Base-by-base conservation (phyloP, 2,888 invertebrate species). In the Nasonovia ribisnigri region DNA sequence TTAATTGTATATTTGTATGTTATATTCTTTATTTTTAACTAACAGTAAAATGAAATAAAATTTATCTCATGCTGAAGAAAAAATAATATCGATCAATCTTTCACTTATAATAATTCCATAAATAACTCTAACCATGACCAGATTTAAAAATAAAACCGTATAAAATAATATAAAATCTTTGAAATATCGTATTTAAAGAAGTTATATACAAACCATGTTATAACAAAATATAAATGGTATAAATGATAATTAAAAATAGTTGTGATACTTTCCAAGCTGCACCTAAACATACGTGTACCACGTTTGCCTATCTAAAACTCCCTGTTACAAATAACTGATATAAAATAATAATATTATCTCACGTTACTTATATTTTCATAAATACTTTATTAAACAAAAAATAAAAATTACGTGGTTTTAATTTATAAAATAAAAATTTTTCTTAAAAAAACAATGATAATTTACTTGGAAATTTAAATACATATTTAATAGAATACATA, bases 291-390 rank as follows among this genome's bases (percentile, higher is more conserved):
- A n/a, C 16, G 2, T 36, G 93, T 93, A 90, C 93, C 60, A 48
- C 54, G 84, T 51, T 93, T 93, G 93, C 84, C 93, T 93, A 93
- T 86, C 42, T 90, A 93, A 93, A 93, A 93, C 93, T 89, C 93
- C 93, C 48, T 57, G 57, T 93, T 93, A 90, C 10, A 29, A 90
- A 88, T 54, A 10, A 43, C 43, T 16, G 20, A 29, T 42, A 42
- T 36, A 90, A 90, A 43, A 86, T 43, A 43, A 46, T 13, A 54
- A 54, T 51, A 51, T 29, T 46, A 26, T 84, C 11, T 10, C 1
- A 43, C 43, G 4, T 84, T 43, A 84, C 1, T 46, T 10, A 29
- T 84, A 84, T 29, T 84, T 43, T 43, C 46, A 86, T 86, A 8
- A 57, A 51, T 51, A 51, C 13, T 51, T 16, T 51, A 51, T 51